Percentiles rank a stretch among this genome's conserved stretches.
phyloP scores from a whole-genome alignment of 2,797 vertebrate species.

The Arrhamphus sclerolepis region DNA sequence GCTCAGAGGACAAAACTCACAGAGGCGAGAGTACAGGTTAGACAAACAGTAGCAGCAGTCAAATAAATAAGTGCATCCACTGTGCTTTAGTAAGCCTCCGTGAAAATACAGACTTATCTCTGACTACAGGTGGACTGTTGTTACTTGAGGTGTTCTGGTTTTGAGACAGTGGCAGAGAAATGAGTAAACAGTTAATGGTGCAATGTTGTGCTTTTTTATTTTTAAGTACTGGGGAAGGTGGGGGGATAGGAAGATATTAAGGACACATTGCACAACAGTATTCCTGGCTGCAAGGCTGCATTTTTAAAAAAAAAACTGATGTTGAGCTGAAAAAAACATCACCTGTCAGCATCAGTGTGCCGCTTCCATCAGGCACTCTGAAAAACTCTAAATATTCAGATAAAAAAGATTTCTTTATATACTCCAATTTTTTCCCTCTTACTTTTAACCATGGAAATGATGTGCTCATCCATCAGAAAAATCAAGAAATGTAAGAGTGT shows the following conservation, averaged over 20 bases:
- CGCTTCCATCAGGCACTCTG: background rate
- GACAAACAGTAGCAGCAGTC: slow-evolving; percentile 26
- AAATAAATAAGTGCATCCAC: background rate
- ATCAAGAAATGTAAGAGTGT: slow-evolving; percentile 32
- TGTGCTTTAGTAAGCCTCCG: background rate
- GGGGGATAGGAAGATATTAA: no score
- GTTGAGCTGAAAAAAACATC: slow-evolving; percentile 6
- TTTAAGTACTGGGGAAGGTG: background rate
- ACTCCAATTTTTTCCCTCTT: background rate
- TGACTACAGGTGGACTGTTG: background rate
- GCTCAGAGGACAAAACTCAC: slow-evolving; percentile 98
- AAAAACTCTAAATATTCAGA: background rate
- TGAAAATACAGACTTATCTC: slow-evolving; percentile 7
- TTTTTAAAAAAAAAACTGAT: background rate
- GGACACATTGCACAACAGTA: no score
- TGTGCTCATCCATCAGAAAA: slow-evolving; percentile 38
- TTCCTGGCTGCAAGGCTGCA: no score
- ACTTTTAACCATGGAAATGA: slow-evolving; percentile 18
- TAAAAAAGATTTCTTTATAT: slow-evolving; percentile 18
- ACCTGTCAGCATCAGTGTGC: slow-evolving; percentile 6
- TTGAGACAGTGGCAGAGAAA: no score
- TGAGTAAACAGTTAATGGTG: no score
- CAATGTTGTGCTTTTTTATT: background rate
- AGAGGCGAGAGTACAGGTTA: slow-evolving; percentile 95
- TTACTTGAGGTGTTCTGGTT: no score